phyloP scores from a whole-genome alignment of 2,797 vertebrate genomes.

The Sebastes vulpes region DNA sequence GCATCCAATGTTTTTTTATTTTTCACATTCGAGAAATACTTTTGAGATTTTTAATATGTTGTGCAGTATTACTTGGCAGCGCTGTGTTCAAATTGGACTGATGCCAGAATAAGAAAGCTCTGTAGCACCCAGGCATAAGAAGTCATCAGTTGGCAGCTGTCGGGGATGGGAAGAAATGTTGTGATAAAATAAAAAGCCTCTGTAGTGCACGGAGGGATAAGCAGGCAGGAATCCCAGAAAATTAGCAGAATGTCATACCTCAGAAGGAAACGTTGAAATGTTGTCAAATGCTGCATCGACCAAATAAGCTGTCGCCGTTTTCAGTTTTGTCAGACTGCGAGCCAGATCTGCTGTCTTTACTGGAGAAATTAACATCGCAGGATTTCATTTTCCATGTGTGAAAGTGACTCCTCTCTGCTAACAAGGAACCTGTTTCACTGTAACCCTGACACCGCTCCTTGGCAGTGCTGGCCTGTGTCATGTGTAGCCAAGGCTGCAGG shows the following conservation, averaged over 20 bases:
- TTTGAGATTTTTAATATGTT: background rate
- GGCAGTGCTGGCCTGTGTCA: constrained; percentile 12
- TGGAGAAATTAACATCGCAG: background rate
- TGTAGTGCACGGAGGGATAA: background rate
- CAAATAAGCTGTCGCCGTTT: background rate
- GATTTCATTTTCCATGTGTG: constrained; percentile 4
- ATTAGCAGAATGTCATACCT: constrained; percentile 36
- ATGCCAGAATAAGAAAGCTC: constrained; percentile 29
- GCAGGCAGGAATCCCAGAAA: constrained; percentile 27
- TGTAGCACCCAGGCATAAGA: constrained; percentile 26
- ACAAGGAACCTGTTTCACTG: constrained; percentile 40
- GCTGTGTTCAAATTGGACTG: constrained; percentile 7
- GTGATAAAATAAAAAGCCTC: constrained; percentile 43
- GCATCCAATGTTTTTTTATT: background rate
- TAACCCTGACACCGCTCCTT: constrained; percentile 23
- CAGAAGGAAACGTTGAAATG: background rate
- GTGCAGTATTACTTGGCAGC: constrained; percentile 5
- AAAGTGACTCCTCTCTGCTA: constrained; percentile 41
- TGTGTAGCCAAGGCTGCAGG: constrained; percentile 26
- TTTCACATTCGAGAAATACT: background rate
- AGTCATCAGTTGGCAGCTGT: constrained; percentile 41
- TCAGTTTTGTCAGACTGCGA: background rate
- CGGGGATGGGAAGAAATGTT: constrained; percentile 23
- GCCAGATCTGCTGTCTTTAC: background rate
- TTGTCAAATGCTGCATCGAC: constrained; percentile 1